These are phyloP conservation scores for Catostomus latipinnis DNA, from an alignment of 2,797 vertebrate species.

Conservation along the genomic window DNA sequence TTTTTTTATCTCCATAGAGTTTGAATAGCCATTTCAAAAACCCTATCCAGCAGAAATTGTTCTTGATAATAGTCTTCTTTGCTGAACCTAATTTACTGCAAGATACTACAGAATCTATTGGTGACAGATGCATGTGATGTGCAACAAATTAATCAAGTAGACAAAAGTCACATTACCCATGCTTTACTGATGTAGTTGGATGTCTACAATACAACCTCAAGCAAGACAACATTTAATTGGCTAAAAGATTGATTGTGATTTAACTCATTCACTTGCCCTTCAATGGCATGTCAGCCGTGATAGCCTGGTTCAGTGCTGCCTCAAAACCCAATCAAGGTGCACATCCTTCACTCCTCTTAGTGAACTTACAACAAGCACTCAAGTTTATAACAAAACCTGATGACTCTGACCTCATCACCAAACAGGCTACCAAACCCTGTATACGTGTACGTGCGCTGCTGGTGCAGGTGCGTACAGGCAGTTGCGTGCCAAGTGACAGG, in stretches of 20 bases:
- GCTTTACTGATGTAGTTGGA: slow-evolving; percentile 13
- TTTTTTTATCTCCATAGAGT: too few species aligned
- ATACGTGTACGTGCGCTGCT: too few species aligned
- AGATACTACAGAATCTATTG: not conserved
- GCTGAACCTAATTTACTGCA: not conserved
- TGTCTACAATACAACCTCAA: slow-evolving; percentile 22
- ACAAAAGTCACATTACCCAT: not conserved
- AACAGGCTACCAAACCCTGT: not conserved
- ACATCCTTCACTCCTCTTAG: slow-evolving; percentile 17
- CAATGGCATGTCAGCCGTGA: slow-evolving; percentile 16
- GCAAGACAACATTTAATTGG: slow-evolving; percentile 18
- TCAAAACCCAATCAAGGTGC: slow-evolving; percentile 27
- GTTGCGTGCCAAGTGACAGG: too few species aligned
- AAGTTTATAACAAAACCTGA: not conserved
- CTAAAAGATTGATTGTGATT: slow-evolving; percentile 27
- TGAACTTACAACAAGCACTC: slow-evolving; percentile 9
- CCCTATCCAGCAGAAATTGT: not conserved
- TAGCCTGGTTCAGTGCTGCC: slow-evolving; percentile 21
- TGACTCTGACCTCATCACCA: slow-evolving; percentile 12
- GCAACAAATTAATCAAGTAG: not conserved
- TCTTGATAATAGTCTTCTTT: not conserved
- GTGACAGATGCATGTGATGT: not conserved
- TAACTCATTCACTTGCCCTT: slow-evolving; percentile 40
- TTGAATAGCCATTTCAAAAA: too few species aligned
- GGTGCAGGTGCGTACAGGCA: too few species aligned